Conservation (phyloP, 1,140 invertebrate genomes). For the Dolichoris vasculosae region DNA sequence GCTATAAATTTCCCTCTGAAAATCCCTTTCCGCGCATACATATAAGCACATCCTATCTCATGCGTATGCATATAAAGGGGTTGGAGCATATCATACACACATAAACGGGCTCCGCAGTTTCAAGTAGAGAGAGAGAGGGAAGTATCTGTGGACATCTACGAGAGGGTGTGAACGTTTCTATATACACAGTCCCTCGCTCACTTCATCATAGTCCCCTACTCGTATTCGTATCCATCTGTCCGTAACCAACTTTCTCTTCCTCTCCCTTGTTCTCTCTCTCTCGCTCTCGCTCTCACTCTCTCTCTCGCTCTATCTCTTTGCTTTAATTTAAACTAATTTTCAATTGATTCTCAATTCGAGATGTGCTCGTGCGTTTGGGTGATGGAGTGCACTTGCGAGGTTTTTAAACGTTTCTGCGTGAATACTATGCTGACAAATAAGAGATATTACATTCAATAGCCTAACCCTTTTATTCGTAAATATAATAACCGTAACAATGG, state of each 20-base stretch:
- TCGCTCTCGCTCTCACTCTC: neutral
- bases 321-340: slow-evolving; percentile 29
- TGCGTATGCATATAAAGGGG: neutral
- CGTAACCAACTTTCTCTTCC: neutral
- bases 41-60: neutral
- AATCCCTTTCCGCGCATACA: slow-evolving; percentile 57
- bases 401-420: slow-evolving; percentile 13
- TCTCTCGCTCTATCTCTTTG: neutral
- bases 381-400: slow-evolving; percentile 16
- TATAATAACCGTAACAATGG: neutral
- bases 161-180: neutral
- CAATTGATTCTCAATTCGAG: slow-evolving; percentile 16
- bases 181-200: neutral
- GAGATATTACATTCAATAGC: neutral
- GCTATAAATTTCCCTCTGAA: slow-evolving; percentile 59
- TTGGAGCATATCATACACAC: neutral
- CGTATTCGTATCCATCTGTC: slow-evolving; percentile 1
- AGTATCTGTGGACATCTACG: neutral
- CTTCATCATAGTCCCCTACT: slow-evolving; percentile 5
- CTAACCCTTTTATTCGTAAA: neutral
- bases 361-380: neutral
- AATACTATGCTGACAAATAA: slow-evolving; percentile 8
- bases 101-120: neutral
- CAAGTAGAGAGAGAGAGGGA: neutral
- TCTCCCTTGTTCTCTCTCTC: neutral